Evolutionary conservation across 2,113 vertebrate species (phyloP), one percentile per base, ranked within the genome.

Genomic region (Albula goreensis): DNA sequence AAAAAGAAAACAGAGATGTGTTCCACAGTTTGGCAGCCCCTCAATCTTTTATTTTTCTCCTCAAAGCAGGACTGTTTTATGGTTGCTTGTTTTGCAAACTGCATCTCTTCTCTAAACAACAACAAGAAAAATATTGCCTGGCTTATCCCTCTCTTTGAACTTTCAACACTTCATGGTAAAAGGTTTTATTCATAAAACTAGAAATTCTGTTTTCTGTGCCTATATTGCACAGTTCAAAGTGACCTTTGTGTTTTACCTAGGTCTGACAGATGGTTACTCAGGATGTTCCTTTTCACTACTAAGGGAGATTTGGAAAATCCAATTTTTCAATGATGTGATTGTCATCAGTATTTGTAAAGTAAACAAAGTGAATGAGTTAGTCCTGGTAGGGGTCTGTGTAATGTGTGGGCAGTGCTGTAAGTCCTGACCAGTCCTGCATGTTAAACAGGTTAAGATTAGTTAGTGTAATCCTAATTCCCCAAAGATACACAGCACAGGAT

Each of bases 401-500:
- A 60, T 78, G 52, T 19, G 25, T 60, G 50, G 78, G 50, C 41
- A 77, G 31, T 74, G 78, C 50, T 84, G n/a, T 2, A 80, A 80
- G 49, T 60, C 48, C 74, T 25, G 48, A 41, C 82, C 13, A 25
- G 60, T 84, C 52, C 82, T 63, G 49, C 74, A 52, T 84, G 82
- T 81, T 84, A 85, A 80, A 57, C 66, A 81, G 77, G 77, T 52
- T 84, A 80, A 85, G 50, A 81, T 85, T 84, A 70, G 83, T 84
- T 84, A 81, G 60, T 85, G 83, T 85, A 81, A 74, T 78, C 79
- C 83, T 87, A 78, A 87, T 81, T 81, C 86, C 74, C 51, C 25
- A 74, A 25, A 81, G 79, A 80, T n/a, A 2, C n/a, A n/a, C 7
- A 15, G 74, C 49, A 52, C 50, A 78, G 63, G 70, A 83, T 78